Evolutionary conservation across 2,888 invertebrate genomes (phyloP), one percentile per base, ranked within the genome.

Genomic region (Lochmaea capreae): DNA sequence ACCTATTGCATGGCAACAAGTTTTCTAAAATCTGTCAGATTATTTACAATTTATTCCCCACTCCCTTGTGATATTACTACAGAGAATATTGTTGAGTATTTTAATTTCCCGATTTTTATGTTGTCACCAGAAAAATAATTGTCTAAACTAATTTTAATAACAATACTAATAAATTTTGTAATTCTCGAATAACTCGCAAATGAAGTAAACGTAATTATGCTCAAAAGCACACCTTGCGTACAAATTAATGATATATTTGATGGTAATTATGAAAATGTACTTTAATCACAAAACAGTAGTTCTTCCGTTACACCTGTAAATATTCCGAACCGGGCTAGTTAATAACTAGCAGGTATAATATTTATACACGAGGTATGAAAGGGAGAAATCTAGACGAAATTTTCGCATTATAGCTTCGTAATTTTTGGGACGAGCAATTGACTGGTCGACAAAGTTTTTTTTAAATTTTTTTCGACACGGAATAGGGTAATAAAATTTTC

Each of bases 221-320:
- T 8, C 2, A 33, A 61, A 14, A 33, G 22, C 33, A 26, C 33
- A 61, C 59, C 33, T 61, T 61, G n/a, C 18, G 14, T 16, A 57
- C 16, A 46, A 46, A 46, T 46, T 46, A 46, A 46, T 10, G 16
- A 2, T 74, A 74, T 63, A 43, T 49, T 71, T 74, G 71, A 74
- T 71, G 61, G 39, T 42, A 49, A 71, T 54, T 58, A 65, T 26
- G 71, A 65, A 33, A 33, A 65, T 65, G 16, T 67, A 74, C 74
- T 74, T 76, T 71, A 72, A 70, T 76, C 66, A 72, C 49, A 67
- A 75, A 72, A 74, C 75, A 75, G 76, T 74, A 72, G 75, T 74
- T 72, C 71, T 74, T 74, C 76, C 76, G 76, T 68, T 77, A 77
- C 77, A 77, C 75, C 77, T 77, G 77, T 76, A 72, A 67, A 63